These are phyloP conservation scores for Mesoligia furuncula DNA, from an alignment of 2,888 invertebrate genomes.

Conservation along the genomic window DNA sequence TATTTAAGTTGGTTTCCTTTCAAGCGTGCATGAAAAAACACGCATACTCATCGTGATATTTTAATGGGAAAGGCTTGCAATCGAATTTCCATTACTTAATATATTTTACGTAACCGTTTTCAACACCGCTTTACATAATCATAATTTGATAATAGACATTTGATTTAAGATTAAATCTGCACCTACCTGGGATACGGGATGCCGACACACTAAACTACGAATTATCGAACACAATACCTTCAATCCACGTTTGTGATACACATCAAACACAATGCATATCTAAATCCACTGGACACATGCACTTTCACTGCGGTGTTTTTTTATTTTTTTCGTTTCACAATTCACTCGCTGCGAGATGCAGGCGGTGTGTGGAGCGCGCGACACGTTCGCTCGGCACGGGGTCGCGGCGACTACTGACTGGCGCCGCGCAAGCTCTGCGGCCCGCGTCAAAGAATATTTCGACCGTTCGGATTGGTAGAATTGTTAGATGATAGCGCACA, in stretches of 20 bases:
- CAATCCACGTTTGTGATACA: slow-evolving; percentile 74
- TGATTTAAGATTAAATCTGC: slow-evolving; percentile 59
- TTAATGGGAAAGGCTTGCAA: slow-evolving; percentile 63
- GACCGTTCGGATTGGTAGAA: slow-evolving; percentile 73
- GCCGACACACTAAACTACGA: slow-evolving; percentile 64
- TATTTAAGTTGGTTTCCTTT: slow-evolving; percentile 72
- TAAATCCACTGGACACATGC: slow-evolving; percentile 78
- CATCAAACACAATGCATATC: slow-evolving; percentile 77
- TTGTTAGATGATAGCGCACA: slow-evolving; percentile 76
- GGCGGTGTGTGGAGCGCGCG: slow-evolving; percentile 65
- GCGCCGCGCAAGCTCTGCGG: slow-evolving; percentile 85
- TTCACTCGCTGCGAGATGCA: slow-evolving; percentile 75
- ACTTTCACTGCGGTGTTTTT: slow-evolving; percentile 74
- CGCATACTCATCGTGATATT: slow-evolving; percentile 70
- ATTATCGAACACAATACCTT: slow-evolving; percentile 66
- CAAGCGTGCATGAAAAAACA: slow-evolving; percentile 67
- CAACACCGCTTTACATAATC: slow-evolving; percentile 44
- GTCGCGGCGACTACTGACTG: slow-evolving; percentile 81
- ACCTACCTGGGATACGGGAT: slow-evolving; percentile 70
- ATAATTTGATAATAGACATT: slow-evolving; percentile 56
- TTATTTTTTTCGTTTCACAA: slow-evolving; percentile 79
- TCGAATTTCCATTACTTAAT: slow-evolving; percentile 63
- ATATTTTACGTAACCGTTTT: slow-evolving; percentile 54
- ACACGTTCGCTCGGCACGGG: slow-evolving; percentile 75
- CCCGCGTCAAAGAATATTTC: slow-evolving; percentile 79